A percentile compares a stretch with the other conserved stretches of the same genome.
phyloP scores from a whole-genome alignment of 2,888 invertebrate genomes.

The Chirona hameri region DNA sequence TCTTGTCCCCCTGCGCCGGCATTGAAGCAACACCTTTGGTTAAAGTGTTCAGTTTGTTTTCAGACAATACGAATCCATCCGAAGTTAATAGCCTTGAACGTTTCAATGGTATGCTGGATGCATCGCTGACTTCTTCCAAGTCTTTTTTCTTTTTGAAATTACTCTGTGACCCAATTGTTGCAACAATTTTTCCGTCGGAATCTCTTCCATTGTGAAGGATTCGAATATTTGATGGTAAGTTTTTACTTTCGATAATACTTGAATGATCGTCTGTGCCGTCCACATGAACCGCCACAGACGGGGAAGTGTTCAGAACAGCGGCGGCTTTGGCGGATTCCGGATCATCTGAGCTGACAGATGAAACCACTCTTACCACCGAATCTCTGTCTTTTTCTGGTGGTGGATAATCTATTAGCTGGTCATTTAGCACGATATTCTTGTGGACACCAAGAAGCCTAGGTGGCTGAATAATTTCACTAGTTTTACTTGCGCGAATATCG shows the following conservation, averaged over 20 bases:
- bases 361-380: not conserved
- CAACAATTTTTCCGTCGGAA: not conserved
- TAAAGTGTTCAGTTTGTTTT: too few species aligned
- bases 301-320: not conserved
- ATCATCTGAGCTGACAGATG: not conserved
- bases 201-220: not conserved
- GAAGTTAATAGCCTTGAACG: too few species aligned
- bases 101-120: too few species aligned
- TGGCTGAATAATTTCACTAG: not conserved
- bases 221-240: not conserved
- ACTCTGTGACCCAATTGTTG: not conserved
- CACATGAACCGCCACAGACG: not conserved
- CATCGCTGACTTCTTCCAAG: not conserved
- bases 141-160: not conserved
- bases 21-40: too few species aligned
- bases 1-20: not conserved
- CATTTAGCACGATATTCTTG: not conserved
- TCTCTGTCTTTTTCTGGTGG: not conserved
- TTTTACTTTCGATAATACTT: not conserved
- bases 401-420: not conserved
- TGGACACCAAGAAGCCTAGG: not conserved
- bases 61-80: too few species aligned
- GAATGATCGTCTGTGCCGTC: not conserved
- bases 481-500: not conserved
- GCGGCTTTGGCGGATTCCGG: too few species aligned